phyloP scores from a whole-genome alignment of 2,797 vertebrate genomes.

The Borostomias antarcticus region DNA sequence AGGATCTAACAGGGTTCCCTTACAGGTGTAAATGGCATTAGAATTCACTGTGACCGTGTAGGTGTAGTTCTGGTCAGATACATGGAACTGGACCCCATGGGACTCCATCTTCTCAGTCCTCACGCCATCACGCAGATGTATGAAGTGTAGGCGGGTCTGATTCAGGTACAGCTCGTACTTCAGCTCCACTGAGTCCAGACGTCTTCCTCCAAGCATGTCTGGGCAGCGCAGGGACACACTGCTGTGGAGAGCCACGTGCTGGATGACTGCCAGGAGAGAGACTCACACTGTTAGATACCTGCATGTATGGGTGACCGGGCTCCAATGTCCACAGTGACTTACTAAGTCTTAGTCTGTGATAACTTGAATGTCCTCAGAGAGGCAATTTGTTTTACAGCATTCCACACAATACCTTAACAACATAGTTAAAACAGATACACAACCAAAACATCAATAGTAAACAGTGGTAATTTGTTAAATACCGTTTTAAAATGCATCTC shows the following conservation, averaged over 20 bases:
- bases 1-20: not conserved
- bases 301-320: not conserved
- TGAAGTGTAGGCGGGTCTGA: not conserved
- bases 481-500: too few species aligned
- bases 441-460: too few species aligned
- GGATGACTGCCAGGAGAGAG: not conserved
- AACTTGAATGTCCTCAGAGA: too few species aligned
- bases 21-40: slow-evolving; percentile 22
- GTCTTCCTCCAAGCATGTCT: not conserved
- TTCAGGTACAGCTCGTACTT: not conserved
- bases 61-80: not conserved
- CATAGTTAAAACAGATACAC: too few species aligned
- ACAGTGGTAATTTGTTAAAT: too few species aligned
- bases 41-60: slow-evolving; percentile 14
- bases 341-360: too few species aligned
- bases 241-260: not conserved
- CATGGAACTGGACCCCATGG: not conserved
- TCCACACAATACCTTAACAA: too few species aligned
- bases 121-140: not conserved
- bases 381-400: too few species aligned
- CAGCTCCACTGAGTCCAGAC: too few species aligned
- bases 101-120: not conserved
- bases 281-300: not conserved
- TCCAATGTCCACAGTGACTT: too few species aligned
- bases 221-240: slow-evolving; percentile 9